Conservation (phyloP, 2,888 invertebrate genomes). For the Machimus rusticus region DNA sequence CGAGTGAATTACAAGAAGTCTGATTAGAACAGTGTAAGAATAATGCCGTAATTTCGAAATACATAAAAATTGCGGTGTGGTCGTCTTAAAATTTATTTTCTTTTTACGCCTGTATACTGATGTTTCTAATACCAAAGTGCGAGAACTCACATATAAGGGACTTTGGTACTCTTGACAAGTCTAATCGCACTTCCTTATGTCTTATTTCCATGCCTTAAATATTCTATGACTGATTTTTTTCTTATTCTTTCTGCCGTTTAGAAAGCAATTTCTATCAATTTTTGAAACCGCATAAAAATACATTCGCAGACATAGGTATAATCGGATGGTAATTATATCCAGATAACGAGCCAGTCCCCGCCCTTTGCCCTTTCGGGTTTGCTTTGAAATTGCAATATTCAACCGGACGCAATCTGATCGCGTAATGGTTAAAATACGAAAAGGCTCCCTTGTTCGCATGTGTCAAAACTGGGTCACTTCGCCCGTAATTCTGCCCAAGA, state of each 20-base stretch:
- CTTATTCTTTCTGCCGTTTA: background rate
- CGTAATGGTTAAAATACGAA: background rate
- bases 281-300: background rate
- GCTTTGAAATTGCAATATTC: background rate
- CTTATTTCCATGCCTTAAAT: too few species aligned
- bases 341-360: background rate
- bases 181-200: too few species aligned
- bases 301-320: background rate
- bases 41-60: too few species aligned
- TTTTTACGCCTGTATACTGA: too few species aligned
- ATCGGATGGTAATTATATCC: background rate
- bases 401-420: background rate
- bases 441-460: background rate
- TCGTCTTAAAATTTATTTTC: too few species aligned
- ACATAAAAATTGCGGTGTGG: too few species aligned
- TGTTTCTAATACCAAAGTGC: too few species aligned
- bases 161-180: too few species aligned
- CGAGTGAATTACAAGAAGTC: too few species aligned
- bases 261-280: background rate
- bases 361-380: background rate
- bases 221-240: background rate
- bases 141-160: too few species aligned
- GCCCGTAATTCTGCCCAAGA: background rate
- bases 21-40: too few species aligned
- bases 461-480: background rate